These are phyloP conservation scores for Ectropis grisescens DNA, from an alignment of 1,140 invertebrate species.

Conservation along the genomic window DNA sequence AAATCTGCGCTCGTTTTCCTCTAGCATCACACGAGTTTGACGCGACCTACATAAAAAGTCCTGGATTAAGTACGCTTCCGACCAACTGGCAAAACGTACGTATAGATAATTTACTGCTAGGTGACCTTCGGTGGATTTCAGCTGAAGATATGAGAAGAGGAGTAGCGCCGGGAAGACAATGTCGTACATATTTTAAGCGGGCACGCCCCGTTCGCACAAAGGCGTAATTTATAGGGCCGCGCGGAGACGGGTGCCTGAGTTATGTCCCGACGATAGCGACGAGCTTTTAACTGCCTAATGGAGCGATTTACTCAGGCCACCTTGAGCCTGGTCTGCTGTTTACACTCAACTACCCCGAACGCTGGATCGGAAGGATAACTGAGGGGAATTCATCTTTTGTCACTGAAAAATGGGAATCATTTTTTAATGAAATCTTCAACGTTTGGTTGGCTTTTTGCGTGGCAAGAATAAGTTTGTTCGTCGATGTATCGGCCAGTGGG, in stretches of 20 bases:
- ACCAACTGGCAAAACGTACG: slow-evolving; percentile 19
- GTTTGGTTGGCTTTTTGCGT: no score
- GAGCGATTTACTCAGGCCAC: slow-evolving; percentile 63
- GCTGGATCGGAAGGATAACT: slow-evolving; percentile 24
- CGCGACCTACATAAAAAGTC: slow-evolving; percentile 28
- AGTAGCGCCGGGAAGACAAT: slow-evolving; percentile 52
- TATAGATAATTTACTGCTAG: slow-evolving; percentile 40
- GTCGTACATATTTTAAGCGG: slow-evolving; percentile 65
- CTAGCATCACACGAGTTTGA: background rate
- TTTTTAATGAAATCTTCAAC: no score
- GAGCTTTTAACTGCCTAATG: slow-evolving; percentile 69
- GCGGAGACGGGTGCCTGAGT: slow-evolving; percentile 62
- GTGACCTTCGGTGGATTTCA: slow-evolving; percentile 41
- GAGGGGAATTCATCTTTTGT: background rate
- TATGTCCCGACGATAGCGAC: slow-evolving; percentile 63
- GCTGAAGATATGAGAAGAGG: slow-evolving; percentile 46
- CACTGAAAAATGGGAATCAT: no score
- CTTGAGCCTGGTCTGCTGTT: slow-evolving; percentile 35
- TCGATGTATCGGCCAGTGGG: slow-evolving; percentile 5
- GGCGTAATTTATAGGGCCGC: slow-evolving; percentile 64
- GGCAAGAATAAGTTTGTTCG: no score
- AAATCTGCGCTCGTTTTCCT: slow-evolving; percentile 7
- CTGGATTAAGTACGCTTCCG: slow-evolving; percentile 17
- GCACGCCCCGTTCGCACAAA: slow-evolving; percentile 60
- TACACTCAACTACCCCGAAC: slow-evolving; percentile 14